These are phyloP conservation scores for Petromus typicus DNA, from an alignment of 2,113 vertebrate genomes.

Conservation along the genomic window DNA sequence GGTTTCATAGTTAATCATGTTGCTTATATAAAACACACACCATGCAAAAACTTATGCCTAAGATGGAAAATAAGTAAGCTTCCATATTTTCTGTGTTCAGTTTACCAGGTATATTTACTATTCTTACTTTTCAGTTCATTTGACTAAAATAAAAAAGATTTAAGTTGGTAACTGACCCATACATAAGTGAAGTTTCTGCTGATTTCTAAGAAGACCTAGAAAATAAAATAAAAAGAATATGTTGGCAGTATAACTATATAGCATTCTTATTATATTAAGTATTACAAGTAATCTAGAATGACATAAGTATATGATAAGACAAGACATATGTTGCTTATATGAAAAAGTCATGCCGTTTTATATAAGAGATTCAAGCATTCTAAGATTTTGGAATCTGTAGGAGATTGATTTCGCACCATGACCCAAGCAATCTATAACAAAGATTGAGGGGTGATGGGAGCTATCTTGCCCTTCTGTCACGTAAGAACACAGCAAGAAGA, in stretches of 20 bases:
- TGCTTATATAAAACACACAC: not conserved
- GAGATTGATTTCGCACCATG: not conserved
- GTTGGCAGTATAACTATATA: not conserved
- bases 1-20: not conserved
- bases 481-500: not conserved
- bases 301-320: not conserved
- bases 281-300: not conserved
- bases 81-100: not conserved
- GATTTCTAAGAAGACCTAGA: slow-evolving; percentile 14
- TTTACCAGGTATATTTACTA: not conserved
- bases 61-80: not conserved
- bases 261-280: not conserved
- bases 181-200: not conserved
- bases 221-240: not conserved
- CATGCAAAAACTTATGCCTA: not conserved
- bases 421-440: not conserved
- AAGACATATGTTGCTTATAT: not conserved
- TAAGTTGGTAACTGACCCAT: not conserved
- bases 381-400: not conserved
- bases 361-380: no score
- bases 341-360: not conserved
- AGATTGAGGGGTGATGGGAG: not conserved
- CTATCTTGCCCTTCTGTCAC: not conserved
- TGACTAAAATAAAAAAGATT: not conserved
- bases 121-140: not conserved